A percentile compares a stretch with the other conserved stretches of the same genome.
These are phyloP conservation scores for Zaprionus inermis DNA, from an alignment of 1,140 invertebrate species.

Conservation along the genomic window DNA sequence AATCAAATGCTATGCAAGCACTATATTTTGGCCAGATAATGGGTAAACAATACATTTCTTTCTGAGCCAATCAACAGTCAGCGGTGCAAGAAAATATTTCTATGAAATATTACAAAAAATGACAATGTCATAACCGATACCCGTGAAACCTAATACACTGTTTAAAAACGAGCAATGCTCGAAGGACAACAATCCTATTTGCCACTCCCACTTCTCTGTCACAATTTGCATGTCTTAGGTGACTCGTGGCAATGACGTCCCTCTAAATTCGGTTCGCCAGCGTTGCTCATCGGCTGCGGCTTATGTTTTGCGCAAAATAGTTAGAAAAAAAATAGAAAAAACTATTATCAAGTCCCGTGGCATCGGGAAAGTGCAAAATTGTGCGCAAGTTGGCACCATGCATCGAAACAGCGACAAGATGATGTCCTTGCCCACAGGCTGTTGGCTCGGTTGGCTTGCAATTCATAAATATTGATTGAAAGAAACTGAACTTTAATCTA, in stretches of 20 bases:
- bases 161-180: not conserved
- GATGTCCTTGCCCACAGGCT: constrained; percentile 13
- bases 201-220: constrained; percentile 18
- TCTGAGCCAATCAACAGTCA: not conserved
- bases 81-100: not conserved
- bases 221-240: constrained; percentile 26
- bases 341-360: constrained; percentile 33
- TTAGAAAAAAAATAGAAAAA: constrained; percentile 49
- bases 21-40: not conserved
- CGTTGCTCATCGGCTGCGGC: constrained; percentile 6
- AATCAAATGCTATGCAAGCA: not conserved
- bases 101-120: constrained; percentile 10
- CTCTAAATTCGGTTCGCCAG: not conserved
- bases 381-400: constrained; percentile 24
- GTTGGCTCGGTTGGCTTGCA: constrained; percentile 24
- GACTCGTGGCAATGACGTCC: constrained; percentile 23
- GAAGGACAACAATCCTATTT: not conserved
- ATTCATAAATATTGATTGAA: constrained; percentile 65
- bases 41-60: constrained; percentile 14
- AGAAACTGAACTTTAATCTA: constrained; percentile 10
- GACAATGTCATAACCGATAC: constrained; percentile 13
- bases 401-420: constrained; percentile 6
- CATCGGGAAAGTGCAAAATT: constrained; percentile 13
- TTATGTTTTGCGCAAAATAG: constrained; percentile 30
- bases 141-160: constrained; percentile 17